These are phyloP conservation scores for Malurus elegans DNA, from an alignment of 2,113 vertebrate species.

Conservation along the genomic window DNA sequence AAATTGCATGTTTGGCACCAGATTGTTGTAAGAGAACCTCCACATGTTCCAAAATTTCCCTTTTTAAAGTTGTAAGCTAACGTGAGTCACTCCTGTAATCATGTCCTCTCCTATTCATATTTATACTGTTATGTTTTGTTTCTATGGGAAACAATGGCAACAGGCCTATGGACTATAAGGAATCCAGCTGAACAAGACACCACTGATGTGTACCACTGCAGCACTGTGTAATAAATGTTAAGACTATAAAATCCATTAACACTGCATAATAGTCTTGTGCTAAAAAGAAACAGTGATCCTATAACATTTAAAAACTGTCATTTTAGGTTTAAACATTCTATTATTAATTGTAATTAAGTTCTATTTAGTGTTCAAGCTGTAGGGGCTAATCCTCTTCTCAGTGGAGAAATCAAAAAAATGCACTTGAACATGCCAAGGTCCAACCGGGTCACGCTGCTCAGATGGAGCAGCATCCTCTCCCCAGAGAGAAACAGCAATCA, in stretches of 20 bases:
- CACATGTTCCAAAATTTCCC: slow-evolving; percentile 23
- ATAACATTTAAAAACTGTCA: not conserved
- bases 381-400: not conserved
- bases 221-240: not conserved
- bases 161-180: slow-evolving; percentile 23
- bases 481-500: not conserved
- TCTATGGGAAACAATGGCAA: slow-evolving; percentile 64
- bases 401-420: not conserved
- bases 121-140: slow-evolving; percentile 66
- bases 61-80: slow-evolving; percentile 47
- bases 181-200: slow-evolving; percentile 23
- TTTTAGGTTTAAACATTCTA: not conserved
- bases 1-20: slow-evolving; percentile 58
- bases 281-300: slow-evolving; percentile 10
- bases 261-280: not conserved
- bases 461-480: not conserved
- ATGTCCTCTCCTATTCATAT: slow-evolving; percentile 38
- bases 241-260: slow-evolving; percentile 11
- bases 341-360: not conserved
- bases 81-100: slow-evolving; percentile 61
- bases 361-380: not conserved
- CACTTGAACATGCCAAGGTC: accelerated
- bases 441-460: not conserved
- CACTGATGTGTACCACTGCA: slow-evolving; percentile 6
- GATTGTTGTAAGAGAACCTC: not conserved